Base-by-base conservation (phyloP, 1,140 invertebrate genomes). In the Asobara japonica region DNA sequence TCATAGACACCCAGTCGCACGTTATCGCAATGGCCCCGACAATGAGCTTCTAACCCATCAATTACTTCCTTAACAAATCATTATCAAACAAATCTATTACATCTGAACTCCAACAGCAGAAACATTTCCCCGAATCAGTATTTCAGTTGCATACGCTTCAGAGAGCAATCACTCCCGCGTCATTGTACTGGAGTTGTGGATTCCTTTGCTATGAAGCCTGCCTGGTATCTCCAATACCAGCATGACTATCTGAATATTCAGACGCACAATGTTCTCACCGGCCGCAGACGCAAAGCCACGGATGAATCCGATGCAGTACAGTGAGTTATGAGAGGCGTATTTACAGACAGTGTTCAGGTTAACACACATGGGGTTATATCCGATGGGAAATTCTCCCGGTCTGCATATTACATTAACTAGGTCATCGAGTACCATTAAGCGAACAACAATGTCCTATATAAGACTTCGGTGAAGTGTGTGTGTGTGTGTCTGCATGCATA, bases 181-280 rank as follows among this genome's bases (percentile, higher is more conserved):
- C 45, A 60, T 56, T 56, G 51, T 56, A 11, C 51, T 25, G 8
- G 13, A 18, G 51, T 38, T 71, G 36, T 11, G 67, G 60, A 74
- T 74, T 56, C 41, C 51, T 56, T 27, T 22, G 51, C 20, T 56
- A 18, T n/a, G 18, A 56, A 18, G 22, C 29, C 18, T 64, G 29
- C 60, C 31, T 70, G 25, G 29, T 16, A 38, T 60, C 60, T 25
- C 13, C 20, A 56, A 56, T 65, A 38, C 38, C 38, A 65, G 64
- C 51, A 71, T 71, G 73, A 74, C 48, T 67, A 74, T 71, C 73
- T 74, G 73, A 74, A 71, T 71, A 74, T 67, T 38, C 69, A 66
- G n/a, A 71, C 68, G 22, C 25, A 13, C 18, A 66, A 74, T 61
- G 68, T 38, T 45, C 16, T 67, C 18, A 22, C 51, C 51, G 18